phyloP scores from a whole-genome alignment of 1,140 invertebrate species.

The Antheraea pernyi region DNA sequence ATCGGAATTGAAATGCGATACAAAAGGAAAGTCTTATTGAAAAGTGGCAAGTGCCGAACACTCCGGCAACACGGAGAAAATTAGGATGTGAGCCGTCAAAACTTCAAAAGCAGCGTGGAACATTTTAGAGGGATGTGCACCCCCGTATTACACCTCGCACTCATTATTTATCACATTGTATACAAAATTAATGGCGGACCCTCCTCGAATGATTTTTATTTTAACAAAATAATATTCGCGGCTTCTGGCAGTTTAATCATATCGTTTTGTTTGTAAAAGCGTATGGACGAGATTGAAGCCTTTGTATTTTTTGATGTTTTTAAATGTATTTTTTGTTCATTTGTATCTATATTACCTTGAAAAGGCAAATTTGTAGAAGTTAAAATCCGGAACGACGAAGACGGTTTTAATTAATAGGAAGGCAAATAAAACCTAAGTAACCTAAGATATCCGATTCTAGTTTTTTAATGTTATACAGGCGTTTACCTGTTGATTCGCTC shows the following conservation, averaged over 20 bases:
- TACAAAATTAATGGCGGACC: slow-evolving; percentile 75
- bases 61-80: slow-evolving; percentile 62
- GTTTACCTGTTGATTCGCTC: too few relatives aligned
- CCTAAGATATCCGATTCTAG: too few relatives aligned
- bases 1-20: slow-evolving; percentile 56
- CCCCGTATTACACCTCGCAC: slow-evolving; percentile 68
- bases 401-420: too few relatives aligned
- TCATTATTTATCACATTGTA: slow-evolving; percentile 79
- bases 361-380: too few relatives aligned
- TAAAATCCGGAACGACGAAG: too few relatives aligned
- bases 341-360: too few relatives aligned
- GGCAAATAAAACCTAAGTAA: too few relatives aligned
- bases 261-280: slow-evolving; percentile 55
- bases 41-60: slow-evolving; percentile 49
- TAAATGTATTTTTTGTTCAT: neutral
- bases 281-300: slow-evolving; percentile 21
- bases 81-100: slow-evolving; percentile 74
- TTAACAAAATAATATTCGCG: slow-evolving; percentile 64
- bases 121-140: slow-evolving; percentile 69
- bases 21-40: slow-evolving; percentile 56
- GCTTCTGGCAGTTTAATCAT: slow-evolving; percentile 75
- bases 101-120: slow-evolving; percentile 65
- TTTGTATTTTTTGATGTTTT: neutral
- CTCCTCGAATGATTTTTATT: slow-evolving; percentile 78
- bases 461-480: too few relatives aligned